Evolutionary conservation across 2,888 invertebrate species (phyloP), one percentile per base, ranked within the genome.

Genomic region (Platerodrilus igneus): DNA sequence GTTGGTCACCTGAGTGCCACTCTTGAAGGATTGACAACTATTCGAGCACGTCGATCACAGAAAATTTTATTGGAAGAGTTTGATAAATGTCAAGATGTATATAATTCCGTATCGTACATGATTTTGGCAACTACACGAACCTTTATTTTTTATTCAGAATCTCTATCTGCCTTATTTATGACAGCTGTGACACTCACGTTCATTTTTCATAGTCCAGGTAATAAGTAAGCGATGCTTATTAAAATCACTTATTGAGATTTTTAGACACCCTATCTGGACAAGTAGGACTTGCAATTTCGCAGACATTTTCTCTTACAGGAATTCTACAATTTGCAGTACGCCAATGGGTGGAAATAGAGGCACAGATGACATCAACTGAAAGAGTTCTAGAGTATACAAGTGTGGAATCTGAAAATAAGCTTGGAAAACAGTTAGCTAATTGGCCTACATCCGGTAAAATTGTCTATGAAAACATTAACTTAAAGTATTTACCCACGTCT

Each of bases 361-460:
- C 88, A 59, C 83, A 81, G 52, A 88, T 90, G 88, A 89, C 87
- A 2, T 83, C 87, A 6, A 92, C 95, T 0, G 95, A 96, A 68
- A 77, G 92, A 64, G 76, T 85, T 1, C 26, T 62, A 20, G 67
- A 67, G 48, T 67, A 68, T 32, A 58, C 73, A 1, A 63, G 72
- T 9, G 57, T 80, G 7, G 66, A 71, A 43, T 52, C 56, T 3
- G 71, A 72, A 52, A 38, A 51, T 6, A 43, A 43, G 3, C 33
- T 37, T 23, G 63, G 62, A 6, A 32, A 31, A 52, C 82, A 81
- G 17, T 76, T 78, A 14, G 69, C 75, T 7, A 72, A 77, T 1
- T 89, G 89, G 89, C 88, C 88, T 0, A 70, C 73, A 19, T 63
- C 74, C n/a, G 89, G 87, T 1, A 73, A 71, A 48, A 69, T 89